phyloP scores from a whole-genome alignment of 2,797 vertebrate species.

The Rhodeus uyekii region DNA sequence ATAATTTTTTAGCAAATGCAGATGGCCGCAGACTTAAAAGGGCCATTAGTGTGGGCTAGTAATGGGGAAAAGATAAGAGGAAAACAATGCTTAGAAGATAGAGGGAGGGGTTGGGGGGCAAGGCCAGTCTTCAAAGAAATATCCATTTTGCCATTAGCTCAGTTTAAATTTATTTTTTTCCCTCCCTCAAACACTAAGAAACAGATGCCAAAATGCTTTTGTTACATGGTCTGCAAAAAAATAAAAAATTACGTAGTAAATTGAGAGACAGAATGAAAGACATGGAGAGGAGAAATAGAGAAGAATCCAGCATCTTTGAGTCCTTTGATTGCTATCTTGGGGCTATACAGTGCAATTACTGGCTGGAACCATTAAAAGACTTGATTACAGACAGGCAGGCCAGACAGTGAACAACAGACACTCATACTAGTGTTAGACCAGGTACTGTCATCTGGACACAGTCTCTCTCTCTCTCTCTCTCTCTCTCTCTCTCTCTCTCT shows the following conservation, averaged over 20 bases:
- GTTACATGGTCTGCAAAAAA: constrained; percentile 64
- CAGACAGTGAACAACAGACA: constrained; percentile 70
- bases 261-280: constrained; percentile 49
- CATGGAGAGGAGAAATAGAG: constrained; percentile 43
- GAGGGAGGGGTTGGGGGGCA: constrained; percentile 36
- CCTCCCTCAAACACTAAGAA: constrained; percentile 66
- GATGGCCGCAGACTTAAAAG: constrained; percentile 79
- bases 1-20: constrained; percentile 70
- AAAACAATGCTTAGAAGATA: constrained; percentile 45
- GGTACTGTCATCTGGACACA: constrained; percentile 43
- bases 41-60: constrained; percentile 76
- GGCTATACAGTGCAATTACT: constrained; percentile 85
- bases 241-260: constrained; percentile 54
- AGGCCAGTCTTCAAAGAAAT: constrained; percentile 77
- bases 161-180: constrained; percentile 76
- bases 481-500: constrained; percentile 27
- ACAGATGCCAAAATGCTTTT: constrained; percentile 73
- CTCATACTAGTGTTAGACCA: constrained; percentile 41
- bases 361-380: constrained; percentile 84
- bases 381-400: constrained; percentile 78
- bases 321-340: constrained; percentile 89
- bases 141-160: constrained; percentile 80
- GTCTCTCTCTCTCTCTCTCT: constrained; percentile 27
- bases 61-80: constrained; percentile 68
- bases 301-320: constrained; percentile 80